Base-by-base conservation (phyloP, 2,797 vertebrate genomes). In the Austrolebias charrua region DNA sequence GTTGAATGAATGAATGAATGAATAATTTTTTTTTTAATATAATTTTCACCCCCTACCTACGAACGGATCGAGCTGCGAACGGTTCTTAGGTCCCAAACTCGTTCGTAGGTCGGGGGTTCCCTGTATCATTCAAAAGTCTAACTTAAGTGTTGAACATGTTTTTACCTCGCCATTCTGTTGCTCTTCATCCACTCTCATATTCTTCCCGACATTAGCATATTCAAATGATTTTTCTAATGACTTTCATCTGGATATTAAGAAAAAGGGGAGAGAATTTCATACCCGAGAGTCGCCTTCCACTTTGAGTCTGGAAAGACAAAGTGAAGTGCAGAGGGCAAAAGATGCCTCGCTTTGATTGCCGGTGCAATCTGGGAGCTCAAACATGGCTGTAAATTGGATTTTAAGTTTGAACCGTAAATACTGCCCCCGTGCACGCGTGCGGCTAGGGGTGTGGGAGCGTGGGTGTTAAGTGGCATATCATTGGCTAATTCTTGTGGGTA, bases 171-270 rank as follows among this genome's bases (percentile, higher is more conserved):
- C 5, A 31, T n/a, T 0, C 70, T 6, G 15, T 42, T 42, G 2
- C 69, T 52, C 45, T 3, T 83, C 80, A 86, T 89, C 83, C 86
- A 79, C 86, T 72, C 81, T 88, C 88, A 69, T 88, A 85, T 88
- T 89, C 86, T 86, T 0, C n/a, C 28, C 19, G 20, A 66, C 82
- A 88, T 88, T 87, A 78, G 67, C 85, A 89, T 90, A 85, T 87
- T 86, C 73, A 84, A 85, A 88, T 83, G 61, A 63, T 71, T 88
- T 86, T 82, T 75, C 75, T 90, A 79, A 89, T 90, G 84, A 90
- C 81, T 91, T 90, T 88, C 75, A 88, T 81, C 49, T 69, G 61
- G 75, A 57, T 68, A 65, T 63, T 78, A 40, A 13, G 2, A 71
- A 82, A 88, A 69, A 63, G 60, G 79, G 73, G 83, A 89, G 86